Evolutionary conservation across 1,140 invertebrate genomes (phyloP), one percentile per base, ranked within the genome.

Genomic region (Micrasema longulum): DNA sequence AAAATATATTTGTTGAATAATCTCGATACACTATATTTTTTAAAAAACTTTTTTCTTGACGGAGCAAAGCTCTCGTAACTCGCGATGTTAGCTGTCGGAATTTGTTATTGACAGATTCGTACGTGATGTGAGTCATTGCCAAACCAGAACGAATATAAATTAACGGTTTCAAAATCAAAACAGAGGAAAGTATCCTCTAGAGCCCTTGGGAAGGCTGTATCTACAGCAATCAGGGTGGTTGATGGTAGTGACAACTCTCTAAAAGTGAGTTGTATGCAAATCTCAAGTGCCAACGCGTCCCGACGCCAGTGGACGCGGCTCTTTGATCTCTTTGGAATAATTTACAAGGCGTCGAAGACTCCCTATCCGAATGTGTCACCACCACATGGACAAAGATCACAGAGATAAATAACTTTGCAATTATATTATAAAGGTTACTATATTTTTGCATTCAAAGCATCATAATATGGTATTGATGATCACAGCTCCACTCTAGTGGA

Each of bases 221-320:
- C 3, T n/a, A 16, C 22, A 60, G 43, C 16, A 36, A 57, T 22
- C 52, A 12, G 31, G 18, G 23, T 26, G 60, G 60, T 50, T 45
- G 63, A 36, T 68, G 50, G 23, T 69, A 22, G 63, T 55, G 67
- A 60, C 65, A 43, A 68, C 48, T 50, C 60, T 67, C 69, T 63
- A 69, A 75, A 75, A 75, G 69, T 75, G 73, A 75, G 64, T 71
- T 66, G 64, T 75, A 75, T 75, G 73, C 73, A 71, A 75, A 75
- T 75, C 23, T 60, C 45, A 69, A 69, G 68, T 66, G 57, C 62
- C 35, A 73, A 41, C 41, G 64, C 55, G 45, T 36, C 65, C 53
- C 67, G 53, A 48, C 67, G 55, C 43, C 68, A 35, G 65, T 50
- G 63, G 53, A 69, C 63, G 62, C 7, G 23, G 53, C 69, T 66